Base-by-base conservation (phyloP, 2,797 vertebrate genomes). In the Pangasius macronema region DNA sequence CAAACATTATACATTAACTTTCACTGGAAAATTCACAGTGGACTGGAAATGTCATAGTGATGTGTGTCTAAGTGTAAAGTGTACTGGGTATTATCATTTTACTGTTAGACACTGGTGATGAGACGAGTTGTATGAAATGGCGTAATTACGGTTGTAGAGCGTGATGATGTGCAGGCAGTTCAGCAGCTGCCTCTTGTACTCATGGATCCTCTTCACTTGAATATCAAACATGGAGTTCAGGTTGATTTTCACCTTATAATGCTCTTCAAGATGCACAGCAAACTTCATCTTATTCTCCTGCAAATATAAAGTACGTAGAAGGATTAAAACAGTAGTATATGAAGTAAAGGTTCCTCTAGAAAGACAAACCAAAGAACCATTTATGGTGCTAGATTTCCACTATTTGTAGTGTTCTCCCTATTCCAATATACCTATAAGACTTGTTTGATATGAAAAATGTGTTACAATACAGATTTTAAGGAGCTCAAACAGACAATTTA, bases 261-360 rank as follows among this genome's bases (percentile, higher is more conserved):
- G 94, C 42, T 94, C 95, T 88, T 98, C 97, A 0, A 99, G 94
- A 14, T 96, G 90, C 0, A 93, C 95, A 0, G 97, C 91, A 49
- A 99, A 97, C 94, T 99, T 99, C 93, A 97, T 88, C 93, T 99
- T 99, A 93, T 98, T 99, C 94, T 99, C 98, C 98, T 98, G 59
- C 27, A 27, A 42, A 82, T n/a, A 83, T 27, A 77, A 79, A 68
- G 5, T 1, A 63, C 7, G 22, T 16, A 20, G 51, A 53, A 27
- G 20, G 14, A 76, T 82, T 7, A 70, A 81, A 42, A 59, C 49
- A 59, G 59, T 49, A 6, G 6, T 6, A 33, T 39, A 30, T 49
- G 16, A 51, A 30, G 49, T 79, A 79, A 57, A 36, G 3, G 7
- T 55, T 55, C 16, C n/a, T 77, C 53, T 51, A 57, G 3, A 30